Evolutionary conservation across 2,797 vertebrate genomes (phyloP).

Genomic region (Paedocypris micromegethes): DNA sequence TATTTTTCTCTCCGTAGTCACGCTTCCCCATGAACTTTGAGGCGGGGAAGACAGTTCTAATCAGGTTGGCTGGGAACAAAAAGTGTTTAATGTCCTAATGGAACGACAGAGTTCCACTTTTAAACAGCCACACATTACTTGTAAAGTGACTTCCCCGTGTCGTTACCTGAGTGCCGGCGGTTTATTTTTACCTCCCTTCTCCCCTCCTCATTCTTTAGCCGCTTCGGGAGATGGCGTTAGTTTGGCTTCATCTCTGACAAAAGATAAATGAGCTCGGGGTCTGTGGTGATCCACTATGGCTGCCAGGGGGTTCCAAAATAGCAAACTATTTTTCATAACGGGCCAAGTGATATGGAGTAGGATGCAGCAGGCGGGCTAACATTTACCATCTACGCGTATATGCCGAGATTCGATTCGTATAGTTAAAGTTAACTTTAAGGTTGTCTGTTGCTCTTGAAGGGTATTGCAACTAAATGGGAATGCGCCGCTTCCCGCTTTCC

Average conservation of each 20-base stretch:
- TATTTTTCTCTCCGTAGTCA: slow-evolving; percentile 20
- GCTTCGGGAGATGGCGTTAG: slow-evolving; percentile 90
- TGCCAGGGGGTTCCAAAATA: slow-evolving; percentile 99
- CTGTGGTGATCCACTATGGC: slow-evolving; percentile 93
- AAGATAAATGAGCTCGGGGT: slow-evolving; percentile 99
- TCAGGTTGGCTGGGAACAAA: slow-evolving; percentile 51
- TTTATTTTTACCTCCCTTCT: slow-evolving; percentile 92
- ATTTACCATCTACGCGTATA: slow-evolving; percentile 81
- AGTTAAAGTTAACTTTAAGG: slow-evolving; percentile 66
- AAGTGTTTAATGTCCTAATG: slow-evolving; percentile 56
- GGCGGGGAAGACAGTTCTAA: slow-evolving; percentile 43
- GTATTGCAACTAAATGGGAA: slow-evolving; percentile 16
- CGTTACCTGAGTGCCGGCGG: slow-evolving; percentile 77
- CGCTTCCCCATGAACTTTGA: slow-evolving; percentile 38
- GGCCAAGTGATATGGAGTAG: slow-evolving; percentile 92
- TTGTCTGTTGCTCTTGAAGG: slow-evolving; percentile 58
- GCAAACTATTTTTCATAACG: slow-evolving; percentile 99
- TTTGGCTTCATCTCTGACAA: slow-evolving; percentile 99
- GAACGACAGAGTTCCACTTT: slow-evolving; percentile 73
- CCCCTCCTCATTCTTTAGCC: slow-evolving; percentile 93
- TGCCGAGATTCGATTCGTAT: slow-evolving; percentile 79
- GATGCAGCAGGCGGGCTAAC: slow-evolving; percentile 89
- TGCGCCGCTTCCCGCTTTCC: background rate
- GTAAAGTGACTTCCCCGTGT: slow-evolving; percentile 76
- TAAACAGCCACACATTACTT: slow-evolving; percentile 80